Percentiles rank a stretch among this genome's conserved stretches.
Evolutionary conservation across 2,113 vertebrate genomes (phyloP).

Genomic region (Gadus macrocephalus): DNA sequence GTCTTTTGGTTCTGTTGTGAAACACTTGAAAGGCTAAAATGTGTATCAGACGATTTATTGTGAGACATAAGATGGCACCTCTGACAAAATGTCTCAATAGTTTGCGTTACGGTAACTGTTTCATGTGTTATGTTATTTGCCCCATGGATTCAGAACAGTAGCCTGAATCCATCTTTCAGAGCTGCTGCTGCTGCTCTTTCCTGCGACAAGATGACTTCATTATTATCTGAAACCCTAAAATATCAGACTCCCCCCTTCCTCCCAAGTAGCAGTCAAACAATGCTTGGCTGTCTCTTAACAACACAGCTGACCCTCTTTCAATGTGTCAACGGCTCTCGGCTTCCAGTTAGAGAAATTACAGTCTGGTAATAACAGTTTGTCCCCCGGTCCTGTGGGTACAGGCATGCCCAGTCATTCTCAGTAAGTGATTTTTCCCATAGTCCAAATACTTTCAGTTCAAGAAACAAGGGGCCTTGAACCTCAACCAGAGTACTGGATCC

Average conservation of each 20-base stretch:
- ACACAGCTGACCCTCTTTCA: conserved; percentile 35
- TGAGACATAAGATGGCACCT: too few species aligned
- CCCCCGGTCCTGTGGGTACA: not conserved
- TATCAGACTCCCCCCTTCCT: conserved; percentile 39
- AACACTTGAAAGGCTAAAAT: too few species aligned
- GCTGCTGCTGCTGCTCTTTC: conserved; percentile 33
- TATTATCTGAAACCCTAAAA: conserved; percentile 47
- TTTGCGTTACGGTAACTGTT: too few species aligned
- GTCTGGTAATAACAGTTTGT: conserved; percentile 44
- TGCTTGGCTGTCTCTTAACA: conserved; percentile 30
- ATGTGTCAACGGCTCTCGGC: conserved; percentile 35
- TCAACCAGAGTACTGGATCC: too few species aligned
- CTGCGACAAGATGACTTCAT: conserved; percentile 50
- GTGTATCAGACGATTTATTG: too few species aligned
- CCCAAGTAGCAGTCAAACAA: conserved; percentile 54
- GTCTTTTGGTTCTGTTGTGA: too few species aligned
- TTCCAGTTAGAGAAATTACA: conserved; percentile 39
- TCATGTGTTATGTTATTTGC: too few species aligned
- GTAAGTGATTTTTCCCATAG: conserved; percentile 22
- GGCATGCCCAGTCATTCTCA: conserved; percentile 30
- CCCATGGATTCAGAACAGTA: too few species aligned
- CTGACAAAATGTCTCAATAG: too few species aligned
- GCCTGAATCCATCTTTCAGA: conserved; percentile 21
- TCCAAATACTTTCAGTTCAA: conserved; percentile 45
- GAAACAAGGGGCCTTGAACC: too few species aligned